These are phyloP conservation scores for Pipistrellus pipistrellus DNA, from an alignment of 2,797 vertebrate genomes.

Conservation along the genomic window DNA sequence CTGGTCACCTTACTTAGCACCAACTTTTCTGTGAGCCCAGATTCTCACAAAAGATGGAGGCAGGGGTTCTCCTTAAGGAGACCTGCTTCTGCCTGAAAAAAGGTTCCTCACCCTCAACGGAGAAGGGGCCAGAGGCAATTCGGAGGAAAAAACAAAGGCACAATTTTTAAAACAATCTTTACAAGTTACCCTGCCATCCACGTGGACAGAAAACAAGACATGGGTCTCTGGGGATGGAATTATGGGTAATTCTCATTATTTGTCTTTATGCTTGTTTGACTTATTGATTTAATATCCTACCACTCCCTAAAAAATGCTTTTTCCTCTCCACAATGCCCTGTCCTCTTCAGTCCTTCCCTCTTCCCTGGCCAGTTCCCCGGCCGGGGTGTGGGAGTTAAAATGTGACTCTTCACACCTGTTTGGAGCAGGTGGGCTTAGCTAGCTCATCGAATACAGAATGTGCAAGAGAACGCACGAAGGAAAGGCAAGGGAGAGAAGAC, in stretches of 20 bases:
- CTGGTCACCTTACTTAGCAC: no score
- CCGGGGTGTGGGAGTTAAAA: no score
- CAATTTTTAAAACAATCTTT: background rate
- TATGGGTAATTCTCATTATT: background rate
- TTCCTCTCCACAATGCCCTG: background rate
- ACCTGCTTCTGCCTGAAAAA: background rate
- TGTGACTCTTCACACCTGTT: background rate
- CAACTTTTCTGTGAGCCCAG: background rate
- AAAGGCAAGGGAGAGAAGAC: background rate
- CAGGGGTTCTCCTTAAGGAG: background rate
- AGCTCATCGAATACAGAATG: background rate
- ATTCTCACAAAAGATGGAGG: background rate
- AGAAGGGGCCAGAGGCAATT: background rate
- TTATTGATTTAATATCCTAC: background rate
- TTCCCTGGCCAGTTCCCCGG: background rate
- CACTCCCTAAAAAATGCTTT: background rate
- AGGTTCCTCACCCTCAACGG: background rate
- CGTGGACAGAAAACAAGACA: background rate
- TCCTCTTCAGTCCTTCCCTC: background rate
- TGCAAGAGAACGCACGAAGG: background rate
- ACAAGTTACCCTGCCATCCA: background rate
- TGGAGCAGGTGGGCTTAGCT: background rate
- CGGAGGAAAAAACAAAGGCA: background rate
- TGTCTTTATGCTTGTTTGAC: background rate
- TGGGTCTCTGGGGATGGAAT: background rate